Evolutionary conservation across 2,888 invertebrate genomes (phyloP).

Genomic region (Heliconius cydno): DNA sequence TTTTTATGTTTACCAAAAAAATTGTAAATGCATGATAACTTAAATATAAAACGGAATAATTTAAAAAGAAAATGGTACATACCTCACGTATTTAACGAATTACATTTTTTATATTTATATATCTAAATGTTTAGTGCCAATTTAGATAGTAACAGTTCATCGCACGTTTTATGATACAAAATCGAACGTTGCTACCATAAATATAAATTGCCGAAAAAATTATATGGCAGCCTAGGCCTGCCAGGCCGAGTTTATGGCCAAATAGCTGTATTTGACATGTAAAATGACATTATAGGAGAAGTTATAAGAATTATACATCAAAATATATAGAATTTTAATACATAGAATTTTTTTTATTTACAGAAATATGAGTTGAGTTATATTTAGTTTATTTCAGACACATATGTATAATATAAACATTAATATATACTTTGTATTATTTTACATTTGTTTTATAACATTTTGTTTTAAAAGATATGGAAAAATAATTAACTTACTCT

Average conservation of each 20-base stretch:
- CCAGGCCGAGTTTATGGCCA: not conserved
- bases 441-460: no score
- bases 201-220: slow-evolving; percentile 6
- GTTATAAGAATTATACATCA: not conserved
- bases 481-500: not conserved
- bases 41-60: not conserved
- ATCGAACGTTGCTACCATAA: not conserved
- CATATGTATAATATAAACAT: not conserved
- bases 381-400: not conserved
- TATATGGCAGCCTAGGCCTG: slow-evolving; percentile 3
- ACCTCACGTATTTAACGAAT: not conserved
- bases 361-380: not conserved
- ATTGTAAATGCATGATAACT: not conserved
- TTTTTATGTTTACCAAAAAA: not conserved
- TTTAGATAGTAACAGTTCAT: slow-evolving; percentile 21
- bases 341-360: not conserved
- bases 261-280: not conserved
- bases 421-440: not conserved
- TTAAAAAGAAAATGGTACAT: not conserved
- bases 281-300: not conserved
- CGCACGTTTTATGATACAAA: slow-evolving; percentile 12
- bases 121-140: not conserved
- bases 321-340: not conserved
- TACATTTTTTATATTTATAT: slow-evolving; percentile 14
- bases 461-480: no score